Evolutionary conservation across 1,140 invertebrate species (phyloP).

Genomic region (Caenorhabditis briggsae): DNA sequence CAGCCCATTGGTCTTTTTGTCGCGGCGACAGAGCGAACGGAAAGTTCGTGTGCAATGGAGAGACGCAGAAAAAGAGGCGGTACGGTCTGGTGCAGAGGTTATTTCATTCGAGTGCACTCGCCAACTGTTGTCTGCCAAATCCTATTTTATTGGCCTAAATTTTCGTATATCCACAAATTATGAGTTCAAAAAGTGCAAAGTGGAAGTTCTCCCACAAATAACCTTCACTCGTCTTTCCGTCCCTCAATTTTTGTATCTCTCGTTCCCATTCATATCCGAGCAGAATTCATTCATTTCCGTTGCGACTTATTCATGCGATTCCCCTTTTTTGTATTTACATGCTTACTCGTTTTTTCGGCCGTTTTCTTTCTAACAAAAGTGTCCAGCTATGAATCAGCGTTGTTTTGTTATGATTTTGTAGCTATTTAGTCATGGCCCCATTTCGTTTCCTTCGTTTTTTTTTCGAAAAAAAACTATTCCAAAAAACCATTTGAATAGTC

Average conservation of each 20-base stretch:
- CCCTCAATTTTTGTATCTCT: not conserved
- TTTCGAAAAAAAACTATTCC: not conserved
- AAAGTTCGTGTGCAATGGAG: not conserved
- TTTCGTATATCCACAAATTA: too few relatives aligned
- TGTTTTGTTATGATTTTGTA: too few relatives aligned
- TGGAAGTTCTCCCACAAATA: not conserved
- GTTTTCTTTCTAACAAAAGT: not conserved
- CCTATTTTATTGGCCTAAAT: slow-evolving; percentile 40
- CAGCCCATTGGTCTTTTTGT: slow-evolving; percentile 10
- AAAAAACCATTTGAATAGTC: not conserved
- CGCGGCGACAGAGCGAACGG: slow-evolving; percentile 4
- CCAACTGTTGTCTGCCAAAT: slow-evolving; percentile 12
- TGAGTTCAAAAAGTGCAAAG: not conserved
- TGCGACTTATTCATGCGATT: not conserved
- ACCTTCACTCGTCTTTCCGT: not conserved
- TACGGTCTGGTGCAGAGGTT: slow-evolving; percentile 8
- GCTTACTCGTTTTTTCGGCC: not conserved
- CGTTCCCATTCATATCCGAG: not conserved
- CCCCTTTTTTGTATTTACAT: not conserved
- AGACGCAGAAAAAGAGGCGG: slow-evolving; percentile 48
- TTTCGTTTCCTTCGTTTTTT: not conserved
- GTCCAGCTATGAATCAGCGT: too few relatives aligned
- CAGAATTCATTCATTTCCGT: not conserved
- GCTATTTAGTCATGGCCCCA: not conserved
- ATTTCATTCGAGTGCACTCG: not conserved